A percentile compares a stretch with the other conserved stretches of the same genome.
phyloP scores from a whole-genome alignment of 2,888 invertebrate genomes.

The Candidula unifasciata region DNA sequence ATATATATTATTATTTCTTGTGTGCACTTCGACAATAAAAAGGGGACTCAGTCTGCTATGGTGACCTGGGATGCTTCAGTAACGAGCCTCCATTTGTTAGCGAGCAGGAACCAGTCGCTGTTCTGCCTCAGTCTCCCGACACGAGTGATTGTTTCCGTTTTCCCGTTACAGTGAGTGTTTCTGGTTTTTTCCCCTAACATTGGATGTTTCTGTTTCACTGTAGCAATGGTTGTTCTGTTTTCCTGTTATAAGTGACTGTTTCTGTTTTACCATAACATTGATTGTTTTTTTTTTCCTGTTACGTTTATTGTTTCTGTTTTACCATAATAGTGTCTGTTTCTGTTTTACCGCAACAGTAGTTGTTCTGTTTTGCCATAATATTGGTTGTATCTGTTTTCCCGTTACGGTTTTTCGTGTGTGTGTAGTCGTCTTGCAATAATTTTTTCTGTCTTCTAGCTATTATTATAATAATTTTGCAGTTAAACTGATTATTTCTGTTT shows the following conservation, averaged over 20 bases:
- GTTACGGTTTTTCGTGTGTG: too few relatives aligned
- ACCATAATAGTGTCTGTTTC: not conserved
- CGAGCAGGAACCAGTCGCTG: slow-evolving; percentile 81
- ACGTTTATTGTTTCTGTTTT: not conserved
- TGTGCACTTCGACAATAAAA: not conserved
- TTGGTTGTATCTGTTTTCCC: not conserved
- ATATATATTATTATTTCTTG: too few relatives aligned
- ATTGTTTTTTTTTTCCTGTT: not conserved
- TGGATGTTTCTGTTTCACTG: not conserved
- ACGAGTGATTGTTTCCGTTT: not conserved
- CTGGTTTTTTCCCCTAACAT: not conserved
- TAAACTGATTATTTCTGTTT: too few relatives aligned
- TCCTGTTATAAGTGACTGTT: too few relatives aligned
- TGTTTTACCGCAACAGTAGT: too few relatives aligned
- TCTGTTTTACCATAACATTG: not conserved
- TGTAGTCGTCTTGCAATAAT: too few relatives aligned
- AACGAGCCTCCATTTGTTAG: slow-evolving; percentile 83
- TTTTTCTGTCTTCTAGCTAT: too few relatives aligned
- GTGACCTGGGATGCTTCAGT: slow-evolving; percentile 93
- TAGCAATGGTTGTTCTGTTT: not conserved
- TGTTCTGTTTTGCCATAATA: not conserved
- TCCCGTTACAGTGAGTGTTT: not conserved
- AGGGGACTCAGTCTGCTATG: slow-evolving; percentile 85
- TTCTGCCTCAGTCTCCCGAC: slow-evolving; percentile 58
- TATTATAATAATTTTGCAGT: too few relatives aligned